A percentile compares a stretch with the other conserved stretches of the same genome.
These are phyloP conservation scores for Pocota personata DNA, from an alignment of 2,888 invertebrate species.

Conservation along the genomic window DNA sequence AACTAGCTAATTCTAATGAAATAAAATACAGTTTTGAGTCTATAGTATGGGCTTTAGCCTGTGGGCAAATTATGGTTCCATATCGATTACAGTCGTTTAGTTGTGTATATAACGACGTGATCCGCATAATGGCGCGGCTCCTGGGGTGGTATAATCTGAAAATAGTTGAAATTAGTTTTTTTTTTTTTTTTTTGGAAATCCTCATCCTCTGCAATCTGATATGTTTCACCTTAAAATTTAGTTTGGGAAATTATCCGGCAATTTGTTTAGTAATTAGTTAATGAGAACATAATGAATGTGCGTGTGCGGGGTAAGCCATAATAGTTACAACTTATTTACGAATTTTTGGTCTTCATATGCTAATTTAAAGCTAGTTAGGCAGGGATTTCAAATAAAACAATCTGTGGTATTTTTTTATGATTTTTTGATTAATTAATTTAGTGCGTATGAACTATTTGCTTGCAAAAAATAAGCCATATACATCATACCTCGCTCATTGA, in stretches of 20 bases:
- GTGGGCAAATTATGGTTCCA: constrained; percentile 41
- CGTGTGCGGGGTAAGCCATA: neutral
- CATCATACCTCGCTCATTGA: no score
- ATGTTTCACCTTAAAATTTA: neutral
- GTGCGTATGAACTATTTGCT: no score
- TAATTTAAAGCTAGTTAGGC: neutral
- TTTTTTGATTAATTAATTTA: no score
- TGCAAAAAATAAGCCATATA: no score
- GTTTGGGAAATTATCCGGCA: neutral
- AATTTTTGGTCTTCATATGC: neutral
- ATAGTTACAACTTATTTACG: neutral
- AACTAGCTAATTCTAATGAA: constrained; percentile 56
- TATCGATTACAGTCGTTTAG: constrained; percentile 27
- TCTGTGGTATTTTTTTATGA: no score
- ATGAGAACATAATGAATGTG: neutral
- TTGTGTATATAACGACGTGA: neutral
- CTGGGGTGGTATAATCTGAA: neutral
- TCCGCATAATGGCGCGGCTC: neutral
- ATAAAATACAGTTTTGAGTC: constrained; percentile 41
- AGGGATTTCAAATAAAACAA: no score
- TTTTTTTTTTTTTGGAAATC: neutral
- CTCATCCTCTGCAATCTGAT: neutral
- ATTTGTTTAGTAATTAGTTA: constrained; percentile 10
- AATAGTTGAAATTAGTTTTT: neutral
- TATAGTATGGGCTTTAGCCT: constrained; percentile 18